These are phyloP conservation scores for Gobio gobio DNA, from an alignment of 2,113 vertebrate species.

Conservation along the genomic window DNA sequence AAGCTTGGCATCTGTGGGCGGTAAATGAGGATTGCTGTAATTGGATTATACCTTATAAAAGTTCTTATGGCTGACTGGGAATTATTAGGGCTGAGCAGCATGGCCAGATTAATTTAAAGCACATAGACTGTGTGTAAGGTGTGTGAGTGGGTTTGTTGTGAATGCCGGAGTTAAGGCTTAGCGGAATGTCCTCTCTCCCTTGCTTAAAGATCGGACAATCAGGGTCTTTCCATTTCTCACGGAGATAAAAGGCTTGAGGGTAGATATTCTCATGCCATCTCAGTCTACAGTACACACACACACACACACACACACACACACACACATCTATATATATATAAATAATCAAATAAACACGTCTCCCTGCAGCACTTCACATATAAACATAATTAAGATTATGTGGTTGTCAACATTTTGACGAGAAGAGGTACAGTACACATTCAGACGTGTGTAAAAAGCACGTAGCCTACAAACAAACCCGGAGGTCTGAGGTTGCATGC, in stretches of 20 bases:
- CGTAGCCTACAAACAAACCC: background rate
- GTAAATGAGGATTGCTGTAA: slow-evolving; percentile 59
- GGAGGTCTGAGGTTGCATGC: background rate
- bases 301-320: background rate
- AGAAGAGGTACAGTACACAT: background rate
- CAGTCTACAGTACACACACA: background rate
- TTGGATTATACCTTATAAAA: slow-evolving; percentile 64
- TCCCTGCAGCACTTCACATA: background rate
- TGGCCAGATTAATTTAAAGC: slow-evolving; percentile 41
- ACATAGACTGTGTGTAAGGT: slow-evolving; percentile 23
- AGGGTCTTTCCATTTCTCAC: slow-evolving; percentile 42
- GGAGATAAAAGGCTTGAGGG: slow-evolving; percentile 40
- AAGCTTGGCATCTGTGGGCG: slow-evolving; percentile 45
- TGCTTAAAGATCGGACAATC: slow-evolving; percentile 5
- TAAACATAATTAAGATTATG: background rate
- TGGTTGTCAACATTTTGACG: background rate
- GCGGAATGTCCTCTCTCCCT: slow-evolving; percentile 16
- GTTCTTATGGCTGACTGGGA: slow-evolving; percentile 55
- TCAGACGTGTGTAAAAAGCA: background rate
- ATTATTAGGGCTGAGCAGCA: slow-evolving; percentile 53
- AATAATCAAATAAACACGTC: background rate
- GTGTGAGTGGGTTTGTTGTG: slow-evolving; percentile 23
- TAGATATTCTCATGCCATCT: background rate
- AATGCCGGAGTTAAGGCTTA: slow-evolving; percentile 20
- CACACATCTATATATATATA: too few species aligned